Conservation (phyloP, 2,113 vertebrate species). For the Ammodytes marinus region DNA sequence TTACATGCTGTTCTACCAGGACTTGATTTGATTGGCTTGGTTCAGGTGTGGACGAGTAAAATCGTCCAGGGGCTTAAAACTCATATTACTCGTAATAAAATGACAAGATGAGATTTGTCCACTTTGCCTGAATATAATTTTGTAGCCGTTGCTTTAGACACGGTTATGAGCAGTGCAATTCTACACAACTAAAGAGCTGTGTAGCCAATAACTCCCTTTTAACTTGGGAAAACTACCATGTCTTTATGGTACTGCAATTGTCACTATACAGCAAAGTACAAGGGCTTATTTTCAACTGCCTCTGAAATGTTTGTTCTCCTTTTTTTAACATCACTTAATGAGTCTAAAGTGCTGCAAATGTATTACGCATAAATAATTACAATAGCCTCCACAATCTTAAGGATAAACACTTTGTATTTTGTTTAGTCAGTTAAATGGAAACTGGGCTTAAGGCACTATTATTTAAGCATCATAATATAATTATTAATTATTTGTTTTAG, state of each 20-base stretch:
- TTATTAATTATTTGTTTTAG: neutral
- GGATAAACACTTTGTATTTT: neutral
- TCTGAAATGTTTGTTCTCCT: neutral
- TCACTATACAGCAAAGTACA: neutral
- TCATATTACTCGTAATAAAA: neutral
- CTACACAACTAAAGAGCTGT: neutral
- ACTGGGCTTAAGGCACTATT: neutral
- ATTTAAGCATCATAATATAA: neutral
- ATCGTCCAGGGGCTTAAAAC: neutral
- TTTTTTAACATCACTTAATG: neutral
- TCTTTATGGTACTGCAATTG: neutral
- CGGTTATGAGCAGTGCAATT: neutral
- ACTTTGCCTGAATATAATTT: neutral
- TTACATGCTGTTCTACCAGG: neutral
- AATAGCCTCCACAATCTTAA: neutral
- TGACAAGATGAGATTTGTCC: neutral
- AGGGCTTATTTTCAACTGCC: neutral
- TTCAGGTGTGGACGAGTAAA: too few species aligned
- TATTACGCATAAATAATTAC: neutral
- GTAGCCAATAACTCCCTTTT: neutral
- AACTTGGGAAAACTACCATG: neutral
- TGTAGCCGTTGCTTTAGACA: neutral
- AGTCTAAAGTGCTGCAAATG: slow-evolving; percentile 2
- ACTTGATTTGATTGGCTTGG: too few species aligned
- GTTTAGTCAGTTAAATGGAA: neutral